These are phyloP conservation scores for Aphelinus atriplicis DNA, from an alignment of 1,140 invertebrate species.

Conservation along the genomic window DNA sequence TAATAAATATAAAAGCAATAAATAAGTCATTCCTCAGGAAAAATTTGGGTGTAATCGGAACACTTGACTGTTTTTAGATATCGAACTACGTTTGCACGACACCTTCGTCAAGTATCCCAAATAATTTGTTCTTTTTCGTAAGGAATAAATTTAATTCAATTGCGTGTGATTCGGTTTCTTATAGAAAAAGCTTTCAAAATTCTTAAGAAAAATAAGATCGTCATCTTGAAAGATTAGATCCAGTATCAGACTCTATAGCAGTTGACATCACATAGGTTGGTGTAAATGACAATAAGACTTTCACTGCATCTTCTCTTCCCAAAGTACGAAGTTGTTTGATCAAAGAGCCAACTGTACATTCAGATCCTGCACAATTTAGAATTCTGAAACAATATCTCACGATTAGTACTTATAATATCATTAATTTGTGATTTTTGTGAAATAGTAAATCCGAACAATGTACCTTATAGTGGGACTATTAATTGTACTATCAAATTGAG, in stretches of 20 bases:
- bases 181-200: slow-evolving; percentile 26
- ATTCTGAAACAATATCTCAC: slow-evolving; percentile 47
- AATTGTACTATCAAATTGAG: slow-evolving; percentile 60
- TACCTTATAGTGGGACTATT: slow-evolving; percentile 62
- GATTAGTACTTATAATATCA: neutral
- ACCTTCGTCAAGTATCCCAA: no score
- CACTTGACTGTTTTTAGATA: neutral
- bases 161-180: slow-evolving; percentile 10
- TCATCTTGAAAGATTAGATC: slow-evolving; percentile 66
- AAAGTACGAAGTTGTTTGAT: slow-evolving; percentile 59
- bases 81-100: no score
- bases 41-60: neutral
- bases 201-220: slow-evolving; percentile 52
- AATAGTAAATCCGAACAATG: slow-evolving; percentile 2
- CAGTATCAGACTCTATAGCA: slow-evolving; percentile 60
- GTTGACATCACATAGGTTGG: slow-evolving; percentile 58
- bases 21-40: neutral
- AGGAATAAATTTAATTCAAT: neutral
- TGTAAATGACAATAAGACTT: slow-evolving; percentile 59
- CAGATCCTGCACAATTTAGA: slow-evolving; percentile 54
- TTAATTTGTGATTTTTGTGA: neutral
- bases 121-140: no score
- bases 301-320: slow-evolving; percentile 60
- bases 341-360: slow-evolving; percentile 58
- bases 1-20: slow-evolving; percentile 21